Evolutionary conservation across 2,113 vertebrate species (phyloP).

Genomic region (Erinaceus europaeus): DNA sequence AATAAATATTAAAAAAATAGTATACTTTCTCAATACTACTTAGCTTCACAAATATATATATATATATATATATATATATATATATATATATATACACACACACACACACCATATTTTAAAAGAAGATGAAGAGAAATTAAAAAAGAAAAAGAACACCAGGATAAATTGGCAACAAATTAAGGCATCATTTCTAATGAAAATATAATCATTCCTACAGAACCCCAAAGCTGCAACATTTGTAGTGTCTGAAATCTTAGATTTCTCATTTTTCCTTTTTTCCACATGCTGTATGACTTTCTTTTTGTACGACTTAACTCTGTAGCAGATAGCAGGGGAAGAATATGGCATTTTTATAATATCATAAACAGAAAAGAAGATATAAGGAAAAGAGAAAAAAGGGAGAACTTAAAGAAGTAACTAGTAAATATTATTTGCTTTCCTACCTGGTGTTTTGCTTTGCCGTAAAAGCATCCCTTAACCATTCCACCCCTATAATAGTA

Average conservation of each 20-base stretch:
- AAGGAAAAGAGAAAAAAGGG: background rate
- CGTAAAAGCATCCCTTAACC: background rate
- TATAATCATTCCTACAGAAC: background rate
- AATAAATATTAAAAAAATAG: too few species aligned
- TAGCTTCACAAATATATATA: too few species aligned
- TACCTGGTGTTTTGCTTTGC: conserved; percentile 7
- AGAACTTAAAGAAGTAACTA: conserved; percentile 14
- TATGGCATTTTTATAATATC: conserved; percentile 32
- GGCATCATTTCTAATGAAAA: background rate
- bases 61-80: too few species aligned
- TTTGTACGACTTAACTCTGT: conserved; percentile 18
- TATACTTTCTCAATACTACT: background rate
- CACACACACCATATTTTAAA: background rate
- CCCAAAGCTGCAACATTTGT: background rate
- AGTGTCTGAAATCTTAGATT: background rate
- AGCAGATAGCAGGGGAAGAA: conserved; percentile 26
- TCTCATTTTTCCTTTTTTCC: conserved; percentile 19
- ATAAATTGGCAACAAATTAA: background rate
- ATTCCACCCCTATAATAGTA: background rate
- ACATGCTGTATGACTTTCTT: conserved; percentile 20
- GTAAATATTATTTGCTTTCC: conserved; percentile 21
- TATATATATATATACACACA: too few species aligned
- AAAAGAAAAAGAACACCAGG: background rate
- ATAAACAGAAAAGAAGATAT: conserved; percentile 19
- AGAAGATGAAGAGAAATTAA: background rate